phyloP scores from a whole-genome alignment of 2,113 vertebrate genomes.

The Chamaetylas fuelleborni region DNA sequence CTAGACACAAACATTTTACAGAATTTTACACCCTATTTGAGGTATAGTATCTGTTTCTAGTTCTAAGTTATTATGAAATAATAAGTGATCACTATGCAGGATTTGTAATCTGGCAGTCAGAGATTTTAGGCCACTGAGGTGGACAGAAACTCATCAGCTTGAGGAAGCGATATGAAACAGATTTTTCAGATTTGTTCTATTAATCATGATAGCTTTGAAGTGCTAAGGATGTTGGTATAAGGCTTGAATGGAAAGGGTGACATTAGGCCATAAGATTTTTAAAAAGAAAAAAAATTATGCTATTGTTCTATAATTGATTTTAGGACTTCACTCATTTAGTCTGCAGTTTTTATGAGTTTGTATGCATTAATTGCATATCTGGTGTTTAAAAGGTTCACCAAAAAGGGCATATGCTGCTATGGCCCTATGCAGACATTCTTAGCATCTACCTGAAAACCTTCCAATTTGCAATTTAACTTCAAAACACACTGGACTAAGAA shows the following conservation, averaged over 20 bases:
- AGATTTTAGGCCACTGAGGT: background rate
- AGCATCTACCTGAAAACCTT: background rate
- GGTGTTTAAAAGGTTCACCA: background rate
- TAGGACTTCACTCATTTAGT: background rate
- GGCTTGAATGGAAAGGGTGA: background rate
- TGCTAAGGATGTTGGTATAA: background rate
- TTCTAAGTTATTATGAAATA: background rate
- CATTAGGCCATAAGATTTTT: background rate
- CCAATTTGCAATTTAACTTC: background rate
- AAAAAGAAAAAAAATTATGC: background rate
- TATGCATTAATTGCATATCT: background rate
- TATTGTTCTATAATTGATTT: background rate
- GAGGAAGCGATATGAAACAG: background rate
- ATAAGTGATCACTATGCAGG: background rate
- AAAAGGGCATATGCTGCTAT: background rate
- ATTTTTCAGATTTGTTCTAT: background rate
- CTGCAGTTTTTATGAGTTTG: background rate
- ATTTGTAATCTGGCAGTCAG: background rate
- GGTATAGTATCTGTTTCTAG: background rate
- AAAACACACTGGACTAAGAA: background rate
- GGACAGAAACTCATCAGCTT: background rate
- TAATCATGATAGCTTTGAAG: background rate
- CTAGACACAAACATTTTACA: background rate
- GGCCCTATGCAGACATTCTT: background rate
- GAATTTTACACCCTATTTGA: background rate